Percentiles rank a stretch among this genome's conserved stretches.
Conservation (phyloP, 2,113 vertebrate species). For the Gymnarchus niloticus region DNA sequence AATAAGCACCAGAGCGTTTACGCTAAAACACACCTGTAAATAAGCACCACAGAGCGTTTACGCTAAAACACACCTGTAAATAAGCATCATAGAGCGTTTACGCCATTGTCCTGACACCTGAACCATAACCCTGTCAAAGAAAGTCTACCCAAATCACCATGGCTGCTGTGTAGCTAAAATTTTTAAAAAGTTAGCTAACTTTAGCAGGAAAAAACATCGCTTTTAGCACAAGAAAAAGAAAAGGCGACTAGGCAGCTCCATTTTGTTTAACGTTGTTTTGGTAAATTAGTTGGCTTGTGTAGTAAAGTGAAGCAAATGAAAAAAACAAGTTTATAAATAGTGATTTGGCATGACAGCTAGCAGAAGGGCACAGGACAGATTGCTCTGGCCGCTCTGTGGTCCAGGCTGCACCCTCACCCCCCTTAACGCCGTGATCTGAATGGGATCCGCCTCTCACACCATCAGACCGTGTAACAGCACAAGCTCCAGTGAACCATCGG, state of each 20-base stretch:
- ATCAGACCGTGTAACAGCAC: background rate
- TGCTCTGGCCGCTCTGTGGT: background rate
- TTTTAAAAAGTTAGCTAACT: background rate
- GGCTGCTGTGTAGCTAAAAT: too few relatives aligned
- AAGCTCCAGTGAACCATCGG: background rate
- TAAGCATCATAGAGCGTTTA: too few relatives aligned
- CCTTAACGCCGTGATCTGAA: too few relatives aligned
- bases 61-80: too few relatives aligned
- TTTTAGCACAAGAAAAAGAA: background rate
- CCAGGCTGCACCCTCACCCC: background rate
- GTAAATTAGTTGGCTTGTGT: background rate
- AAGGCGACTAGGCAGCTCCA: background rate
- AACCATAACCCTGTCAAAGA: too few relatives aligned
- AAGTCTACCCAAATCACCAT: too few relatives aligned
- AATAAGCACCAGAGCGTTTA: too few relatives aligned
- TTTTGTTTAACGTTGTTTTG: background rate
- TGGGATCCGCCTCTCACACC: background rate
- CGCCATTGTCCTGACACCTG: too few relatives aligned
- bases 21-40: too few relatives aligned
- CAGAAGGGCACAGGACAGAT: background rate
- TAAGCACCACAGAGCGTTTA: too few relatives aligned
- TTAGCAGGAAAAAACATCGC: background rate
- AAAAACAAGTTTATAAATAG: slow-evolving; percentile 7
- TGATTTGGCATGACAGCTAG: background rate
- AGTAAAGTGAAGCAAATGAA: background rate